A percentile compares a stretch with the other conserved stretches of the same genome.
phyloP scores from a whole-genome alignment of 1,140 invertebrate genomes.

The Ostrea edulis region DNA sequence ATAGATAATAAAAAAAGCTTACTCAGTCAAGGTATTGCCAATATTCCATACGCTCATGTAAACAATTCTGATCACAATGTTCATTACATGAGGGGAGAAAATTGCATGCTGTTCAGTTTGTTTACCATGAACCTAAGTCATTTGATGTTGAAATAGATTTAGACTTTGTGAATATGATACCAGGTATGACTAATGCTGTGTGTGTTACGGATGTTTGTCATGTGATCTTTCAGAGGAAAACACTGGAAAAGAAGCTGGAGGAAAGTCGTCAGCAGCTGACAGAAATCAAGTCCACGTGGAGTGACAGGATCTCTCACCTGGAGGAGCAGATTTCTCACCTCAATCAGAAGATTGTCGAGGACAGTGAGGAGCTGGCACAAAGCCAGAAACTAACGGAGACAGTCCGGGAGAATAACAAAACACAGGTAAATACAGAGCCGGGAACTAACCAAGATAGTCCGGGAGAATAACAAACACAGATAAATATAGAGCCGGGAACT shows the following conservation, averaged over 20 bases:
- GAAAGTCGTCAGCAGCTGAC: conserved; percentile 91
- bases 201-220: neutral
- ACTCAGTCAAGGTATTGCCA: no score
- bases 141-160: no score
- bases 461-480: conserved; percentile 70
- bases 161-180: no score
- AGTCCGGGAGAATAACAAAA: conserved; percentile 67
- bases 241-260: conserved; percentile 86
- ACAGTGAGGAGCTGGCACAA: conserved; percentile 72
- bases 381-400: conserved; percentile 64
- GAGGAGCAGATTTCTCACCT: conserved; percentile 84
- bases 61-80: no score
- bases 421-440: conserved; percentile 70
- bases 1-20: no score
- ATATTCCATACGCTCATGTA: no score
- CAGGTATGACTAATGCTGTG: no score
- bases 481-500: conserved; percentile 61
- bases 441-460: conserved; percentile 63
- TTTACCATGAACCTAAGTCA: no score
- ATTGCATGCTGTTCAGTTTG: no score
- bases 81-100: no score
- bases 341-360: conserved; percentile 72
- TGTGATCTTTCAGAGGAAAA: conserved; percentile 66
- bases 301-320: conserved; percentile 90
- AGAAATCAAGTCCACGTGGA: conserved; percentile 94